These are phyloP conservation scores for Dipodomys ordii DNA, from an alignment of 2,113 vertebrate species.

Conservation along the genomic window DNA sequence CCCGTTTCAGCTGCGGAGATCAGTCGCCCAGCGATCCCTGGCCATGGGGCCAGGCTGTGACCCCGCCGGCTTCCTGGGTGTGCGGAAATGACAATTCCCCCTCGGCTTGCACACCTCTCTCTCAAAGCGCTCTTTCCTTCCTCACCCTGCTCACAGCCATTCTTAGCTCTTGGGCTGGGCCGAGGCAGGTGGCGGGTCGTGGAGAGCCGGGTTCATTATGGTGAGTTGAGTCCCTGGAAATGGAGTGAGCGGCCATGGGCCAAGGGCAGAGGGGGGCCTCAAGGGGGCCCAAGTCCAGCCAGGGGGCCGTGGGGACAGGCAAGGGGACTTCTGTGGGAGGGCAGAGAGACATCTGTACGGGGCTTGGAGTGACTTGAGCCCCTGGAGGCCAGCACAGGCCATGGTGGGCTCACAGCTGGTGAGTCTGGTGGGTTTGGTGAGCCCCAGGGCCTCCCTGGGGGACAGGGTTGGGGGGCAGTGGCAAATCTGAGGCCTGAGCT, in stretches of 20 bases:
- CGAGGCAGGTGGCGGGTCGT: background rate
- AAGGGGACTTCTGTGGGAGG: background rate
- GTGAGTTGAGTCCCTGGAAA: background rate
- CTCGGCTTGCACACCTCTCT: too few relatives aligned
- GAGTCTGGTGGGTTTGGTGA: background rate
- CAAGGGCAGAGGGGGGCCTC: too few relatives aligned
- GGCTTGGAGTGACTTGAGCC: background rate
- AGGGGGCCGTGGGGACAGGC: too few relatives aligned
- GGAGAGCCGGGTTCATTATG: background rate
- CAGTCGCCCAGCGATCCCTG: background rate
- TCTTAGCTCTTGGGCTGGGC: background rate
- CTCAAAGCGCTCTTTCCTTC: too few relatives aligned
- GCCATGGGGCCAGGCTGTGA: too few relatives aligned
- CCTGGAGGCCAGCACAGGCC: fast-evolving
- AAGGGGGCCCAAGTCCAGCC: background rate
- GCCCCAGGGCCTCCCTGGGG: background rate
- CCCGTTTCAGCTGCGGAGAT: background rate
- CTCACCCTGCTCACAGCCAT: too few relatives aligned
- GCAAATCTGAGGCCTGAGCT: background rate
- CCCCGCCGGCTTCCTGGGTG: background rate
- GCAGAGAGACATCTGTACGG: background rate
- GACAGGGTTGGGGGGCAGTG: background rate
- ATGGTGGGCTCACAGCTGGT: fast-evolving
- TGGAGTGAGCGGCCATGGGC: too few relatives aligned
- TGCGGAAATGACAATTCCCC: too few relatives aligned